These are phyloP conservation scores for Salarias fasciatus DNA, from an alignment of 2,797 vertebrate genomes.

Conservation along the genomic window DNA sequence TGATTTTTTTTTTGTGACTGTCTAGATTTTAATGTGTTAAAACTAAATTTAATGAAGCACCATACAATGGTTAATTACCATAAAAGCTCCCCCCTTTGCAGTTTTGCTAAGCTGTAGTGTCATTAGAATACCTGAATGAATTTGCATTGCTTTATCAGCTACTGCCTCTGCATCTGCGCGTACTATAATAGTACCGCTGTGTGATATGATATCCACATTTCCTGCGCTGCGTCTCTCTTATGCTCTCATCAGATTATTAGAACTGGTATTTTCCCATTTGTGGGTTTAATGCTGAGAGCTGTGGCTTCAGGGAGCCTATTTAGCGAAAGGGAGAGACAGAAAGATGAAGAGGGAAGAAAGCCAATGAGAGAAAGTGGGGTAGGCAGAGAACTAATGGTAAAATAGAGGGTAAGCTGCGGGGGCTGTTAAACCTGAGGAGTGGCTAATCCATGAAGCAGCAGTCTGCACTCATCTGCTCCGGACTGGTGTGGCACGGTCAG, in stretches of 20 bases:
- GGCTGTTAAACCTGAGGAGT: constrained; percentile 65
- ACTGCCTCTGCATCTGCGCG: constrained; percentile 37
- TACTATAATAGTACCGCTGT: constrained; percentile 43
- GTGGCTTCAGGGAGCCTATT: constrained; percentile 58
- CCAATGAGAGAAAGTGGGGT: constrained; percentile 35
- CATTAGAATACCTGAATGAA: constrained; percentile 63
- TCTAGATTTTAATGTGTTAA: constrained; percentile 27
- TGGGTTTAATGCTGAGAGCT: constrained; percentile 57
- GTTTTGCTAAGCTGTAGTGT: constrained; percentile 46
- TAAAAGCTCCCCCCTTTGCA: constrained; percentile 37
- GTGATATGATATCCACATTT: constrained; percentile 58
- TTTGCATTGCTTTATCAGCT: constrained; percentile 65
- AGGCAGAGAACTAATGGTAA: constrained; percentile 51
- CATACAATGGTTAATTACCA: constrained; percentile 43
- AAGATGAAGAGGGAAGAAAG: constrained; percentile 20
- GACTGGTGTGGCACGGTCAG: constrained; percentile 47
- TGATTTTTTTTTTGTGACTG: constrained; percentile 12
- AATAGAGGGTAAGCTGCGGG: constrained; percentile 54
- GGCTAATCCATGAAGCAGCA: constrained; percentile 62
- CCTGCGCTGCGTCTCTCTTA: constrained; percentile 41
- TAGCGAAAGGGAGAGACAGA: constrained; percentile 38
- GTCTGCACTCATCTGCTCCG: constrained; percentile 57
- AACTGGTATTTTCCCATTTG: constrained; percentile 66
- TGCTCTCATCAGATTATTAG: constrained; percentile 66
- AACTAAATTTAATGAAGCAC: constrained; percentile 43